phyloP scores from a whole-genome alignment of 1,140 invertebrate species.

The Brachionus calyciflorus region DNA sequence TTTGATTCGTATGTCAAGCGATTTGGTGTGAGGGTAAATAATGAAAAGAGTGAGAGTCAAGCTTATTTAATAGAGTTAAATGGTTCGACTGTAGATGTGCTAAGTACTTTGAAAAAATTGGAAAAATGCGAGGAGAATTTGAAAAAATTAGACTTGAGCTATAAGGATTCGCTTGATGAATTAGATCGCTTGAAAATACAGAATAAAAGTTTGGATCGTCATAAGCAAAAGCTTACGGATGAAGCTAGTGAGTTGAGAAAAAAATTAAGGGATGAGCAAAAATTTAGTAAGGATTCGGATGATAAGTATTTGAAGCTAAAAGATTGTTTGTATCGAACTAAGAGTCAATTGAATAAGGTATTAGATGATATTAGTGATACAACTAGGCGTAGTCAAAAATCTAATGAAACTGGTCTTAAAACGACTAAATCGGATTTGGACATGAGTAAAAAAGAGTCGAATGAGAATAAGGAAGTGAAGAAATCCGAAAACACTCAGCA shows the following conservation, averaged over 20 bases:
- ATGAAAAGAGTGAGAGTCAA: background rate
- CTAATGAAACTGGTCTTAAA: background rate
- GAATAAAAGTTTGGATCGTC: slow-evolving; percentile 19
- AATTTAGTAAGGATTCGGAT: slow-evolving; percentile 27
- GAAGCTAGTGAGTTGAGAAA: slow-evolving; percentile 21
- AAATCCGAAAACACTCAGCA: background rate
- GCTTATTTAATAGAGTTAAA: background rate
- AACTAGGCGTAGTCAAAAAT: slow-evolving; percentile 20
- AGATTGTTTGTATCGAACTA: slow-evolving; percentile 37
- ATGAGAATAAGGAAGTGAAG: no score
- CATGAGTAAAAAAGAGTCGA: background rate
- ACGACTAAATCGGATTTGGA: background rate
- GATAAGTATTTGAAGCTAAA: slow-evolving; percentile 31
- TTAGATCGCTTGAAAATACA: background rate
- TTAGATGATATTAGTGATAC: slow-evolving; percentile 36
- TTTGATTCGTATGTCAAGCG: slow-evolving; percentile 1
- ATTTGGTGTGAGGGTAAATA: background rate
- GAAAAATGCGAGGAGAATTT: slow-evolving; percentile 19
- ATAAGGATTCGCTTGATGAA: slow-evolving; percentile 6
- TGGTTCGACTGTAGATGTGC: slow-evolving; percentile 8
- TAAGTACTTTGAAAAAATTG: slow-evolving; percentile 26
- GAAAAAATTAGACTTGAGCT: background rate
- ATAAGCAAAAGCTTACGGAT: slow-evolving; percentile 10
- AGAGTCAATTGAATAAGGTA: slow-evolving; percentile 8
- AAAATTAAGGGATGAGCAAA: slow-evolving; percentile 28